Percentiles rank a stretch among this genome's conserved stretches.
Evolutionary conservation across 2,797 vertebrate genomes (phyloP).

Genomic region (Neoniphon sammara): DNA sequence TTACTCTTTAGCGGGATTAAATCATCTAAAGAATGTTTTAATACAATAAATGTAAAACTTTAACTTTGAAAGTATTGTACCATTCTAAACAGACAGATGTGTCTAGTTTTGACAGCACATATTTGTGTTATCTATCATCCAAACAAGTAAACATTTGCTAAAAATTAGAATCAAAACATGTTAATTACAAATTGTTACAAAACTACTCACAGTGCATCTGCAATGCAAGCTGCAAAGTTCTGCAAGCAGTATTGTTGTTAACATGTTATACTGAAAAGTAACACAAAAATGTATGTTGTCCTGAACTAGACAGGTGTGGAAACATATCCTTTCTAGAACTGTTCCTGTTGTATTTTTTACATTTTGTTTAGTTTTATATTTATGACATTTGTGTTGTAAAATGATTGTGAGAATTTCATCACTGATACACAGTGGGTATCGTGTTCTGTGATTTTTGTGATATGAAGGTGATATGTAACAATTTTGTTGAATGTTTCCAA

Average conservation of each 20-base stretch:
- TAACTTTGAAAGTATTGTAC: slow-evolving; percentile 10
- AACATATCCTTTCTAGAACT: neutral
- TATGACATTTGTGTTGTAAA: slow-evolving; percentile 34
- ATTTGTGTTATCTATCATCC: neutral
- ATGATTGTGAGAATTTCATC: slow-evolving; percentile 19
- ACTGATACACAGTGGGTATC: slow-evolving; percentile 12
- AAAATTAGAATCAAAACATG: too few species aligned
- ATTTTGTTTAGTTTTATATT: slow-evolving; percentile 42
- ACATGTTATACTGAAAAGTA: slow-evolving; percentile 4
- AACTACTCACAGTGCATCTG: too few species aligned
- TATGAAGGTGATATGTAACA: slow-evolving; percentile 5
- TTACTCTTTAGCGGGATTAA: slow-evolving; percentile 7
- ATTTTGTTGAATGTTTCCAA: slow-evolving; percentile 6
- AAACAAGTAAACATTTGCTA: too few species aligned
- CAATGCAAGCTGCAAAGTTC: too few species aligned
- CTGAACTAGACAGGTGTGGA: neutral
- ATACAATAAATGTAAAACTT: slow-evolving; percentile 1
- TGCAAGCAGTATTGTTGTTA: too few species aligned
- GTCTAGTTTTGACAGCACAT: neutral
- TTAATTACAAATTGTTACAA: too few species aligned
- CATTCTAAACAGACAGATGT: slow-evolving; percentile 9
- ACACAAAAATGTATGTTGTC: neutral
- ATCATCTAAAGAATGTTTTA: neutral
- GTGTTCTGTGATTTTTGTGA: slow-evolving; percentile 33
- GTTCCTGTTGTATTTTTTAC: slow-evolving; percentile 31